Conservation (phyloP, 1,140 invertebrate species). For the Drosophila asahinai region DNA sequence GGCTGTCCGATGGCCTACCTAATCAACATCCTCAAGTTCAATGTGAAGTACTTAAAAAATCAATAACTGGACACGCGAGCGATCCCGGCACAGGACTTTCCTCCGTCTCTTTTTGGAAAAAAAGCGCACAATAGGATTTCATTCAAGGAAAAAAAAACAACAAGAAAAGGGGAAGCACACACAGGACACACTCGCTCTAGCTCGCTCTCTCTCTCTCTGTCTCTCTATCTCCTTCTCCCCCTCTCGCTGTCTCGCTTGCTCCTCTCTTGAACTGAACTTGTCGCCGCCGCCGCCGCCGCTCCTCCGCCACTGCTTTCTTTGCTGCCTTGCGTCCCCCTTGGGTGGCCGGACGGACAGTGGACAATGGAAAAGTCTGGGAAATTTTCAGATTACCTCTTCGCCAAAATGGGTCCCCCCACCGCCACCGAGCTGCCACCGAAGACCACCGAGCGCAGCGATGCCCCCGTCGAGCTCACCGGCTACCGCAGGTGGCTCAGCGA, state of each 20-base stretch:
- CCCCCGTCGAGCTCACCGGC: constrained; percentile 88
- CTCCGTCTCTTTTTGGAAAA: too few species aligned
- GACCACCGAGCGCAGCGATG: constrained; percentile 86
- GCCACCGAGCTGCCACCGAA: constrained; percentile 87
- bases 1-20: constrained; percentile 74
- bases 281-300: constrained; percentile 12
- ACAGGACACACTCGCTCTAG: constrained; percentile 17
- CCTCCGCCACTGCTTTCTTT: constrained; percentile 10
- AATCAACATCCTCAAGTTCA: constrained; percentile 84
- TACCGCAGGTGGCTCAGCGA: constrained; percentile 89
- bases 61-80: constrained; percentile 65
- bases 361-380: constrained; percentile 86
- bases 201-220: constrained; percentile 30
- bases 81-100: neutral
- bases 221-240: constrained; percentile 20
- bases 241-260: constrained; percentile 16
- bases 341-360: constrained; percentile 19
- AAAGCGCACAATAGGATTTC: constrained; percentile 4
- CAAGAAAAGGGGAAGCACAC: constrained; percentile 8
- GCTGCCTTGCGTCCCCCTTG: constrained; percentile 9
- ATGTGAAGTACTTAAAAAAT: constrained; percentile 84
- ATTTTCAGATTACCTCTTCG: constrained; percentile 91
- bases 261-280: constrained; percentile 16
- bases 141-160: neutral
- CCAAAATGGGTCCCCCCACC: constrained; percentile 89